Conservation (phyloP, 2,113 vertebrate genomes). For the Lepus europaeus region DNA sequence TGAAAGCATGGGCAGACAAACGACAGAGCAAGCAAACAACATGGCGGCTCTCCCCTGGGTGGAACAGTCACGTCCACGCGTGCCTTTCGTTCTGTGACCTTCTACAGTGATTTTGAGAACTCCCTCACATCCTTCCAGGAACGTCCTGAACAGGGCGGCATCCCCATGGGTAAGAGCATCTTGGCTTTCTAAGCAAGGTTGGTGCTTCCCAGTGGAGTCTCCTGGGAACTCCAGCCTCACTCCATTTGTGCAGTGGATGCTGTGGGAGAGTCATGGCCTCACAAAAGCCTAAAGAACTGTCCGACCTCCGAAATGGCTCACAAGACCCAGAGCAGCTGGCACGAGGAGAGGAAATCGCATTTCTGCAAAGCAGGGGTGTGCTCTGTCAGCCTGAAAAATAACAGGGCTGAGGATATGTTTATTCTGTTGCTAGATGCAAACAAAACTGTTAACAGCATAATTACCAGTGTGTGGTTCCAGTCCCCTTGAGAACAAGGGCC, state of each 20-base stretch:
- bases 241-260: neutral
- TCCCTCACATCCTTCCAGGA: neutral
- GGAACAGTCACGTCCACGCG: neutral
- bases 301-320: neutral
- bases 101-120: neutral
- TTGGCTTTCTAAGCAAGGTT: neutral
- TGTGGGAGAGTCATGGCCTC: neutral
- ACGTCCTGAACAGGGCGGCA: fast-evolving
- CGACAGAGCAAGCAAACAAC: neutral
- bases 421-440: conserved; percentile 71
- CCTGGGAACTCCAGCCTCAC: neutral
- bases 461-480: conserved; percentile 47
- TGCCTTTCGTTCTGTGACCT: neutral
- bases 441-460: conserved; percentile 53
- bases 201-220: neutral
- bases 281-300: neutral
- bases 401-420: conserved; percentile 73
- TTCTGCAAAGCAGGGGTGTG: conserved; percentile 20
- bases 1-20: neutral
- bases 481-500: neutral
- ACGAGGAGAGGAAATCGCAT: neutral
- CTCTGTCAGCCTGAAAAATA: conserved; percentile 19
- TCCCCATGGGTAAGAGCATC: neutral
- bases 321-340: neutral
- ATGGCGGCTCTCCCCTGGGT: neutral